A percentile compares a stretch with the other conserved stretches of the same genome.
Evolutionary conservation across 2,888 invertebrate species (phyloP).

Genomic region (Alsophila aescularia): DNA sequence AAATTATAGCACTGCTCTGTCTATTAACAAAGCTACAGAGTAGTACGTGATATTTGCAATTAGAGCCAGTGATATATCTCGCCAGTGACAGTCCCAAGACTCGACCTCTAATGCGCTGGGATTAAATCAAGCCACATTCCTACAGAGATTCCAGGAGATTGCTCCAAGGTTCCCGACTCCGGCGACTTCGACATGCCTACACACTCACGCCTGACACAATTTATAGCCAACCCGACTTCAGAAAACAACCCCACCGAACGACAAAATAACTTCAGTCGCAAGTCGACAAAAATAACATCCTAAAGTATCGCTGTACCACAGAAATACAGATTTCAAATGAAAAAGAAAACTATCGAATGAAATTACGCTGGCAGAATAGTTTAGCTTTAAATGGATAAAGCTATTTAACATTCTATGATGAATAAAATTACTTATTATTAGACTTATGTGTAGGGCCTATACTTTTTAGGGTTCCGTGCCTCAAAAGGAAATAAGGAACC

Average conservation of each 20-base stretch:
- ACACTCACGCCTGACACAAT: constrained; percentile 50
- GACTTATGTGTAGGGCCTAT: no score
- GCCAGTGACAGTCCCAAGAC: constrained; percentile 51
- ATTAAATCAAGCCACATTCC: constrained; percentile 64
- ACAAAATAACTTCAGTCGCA: constrained; percentile 43
- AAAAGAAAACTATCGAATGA: constrained; percentile 10
- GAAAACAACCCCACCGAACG: constrained; percentile 51
- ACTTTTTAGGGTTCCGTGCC: no score
- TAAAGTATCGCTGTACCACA: constrained; percentile 23
- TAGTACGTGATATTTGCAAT: constrained; percentile 59
- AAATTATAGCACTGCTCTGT: not conserved
- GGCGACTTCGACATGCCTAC: constrained; percentile 44
- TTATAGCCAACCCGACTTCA: constrained; percentile 56
- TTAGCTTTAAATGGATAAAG: not conserved
- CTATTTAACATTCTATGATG: no score
- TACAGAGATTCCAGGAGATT: constrained; percentile 51
- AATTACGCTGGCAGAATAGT: not conserved
- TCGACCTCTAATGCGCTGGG: constrained; percentile 51
- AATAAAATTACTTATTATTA: no score
- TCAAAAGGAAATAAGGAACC: no score
- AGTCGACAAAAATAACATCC: constrained; percentile 33
- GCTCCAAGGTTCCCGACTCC: constrained; percentile 24
- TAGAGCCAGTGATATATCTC: constrained; percentile 60
- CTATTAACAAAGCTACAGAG: constrained; percentile 34
- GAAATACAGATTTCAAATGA: constrained; percentile 19